phyloP scores from a whole-genome alignment of 1,140 invertebrate genomes.

The Metaphire vulgaris region DNA sequence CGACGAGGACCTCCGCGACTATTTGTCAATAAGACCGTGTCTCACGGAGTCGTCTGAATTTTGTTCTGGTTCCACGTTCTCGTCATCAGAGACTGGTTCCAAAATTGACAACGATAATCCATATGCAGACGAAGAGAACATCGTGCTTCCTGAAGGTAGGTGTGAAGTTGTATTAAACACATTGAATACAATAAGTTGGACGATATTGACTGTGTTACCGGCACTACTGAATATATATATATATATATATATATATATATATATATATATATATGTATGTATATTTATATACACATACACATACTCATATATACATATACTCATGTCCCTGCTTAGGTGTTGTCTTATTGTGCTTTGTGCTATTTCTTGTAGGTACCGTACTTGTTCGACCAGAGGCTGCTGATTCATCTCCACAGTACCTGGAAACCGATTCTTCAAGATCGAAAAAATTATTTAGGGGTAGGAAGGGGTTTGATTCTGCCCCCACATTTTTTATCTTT shows the following conservation, averaged over 20 bases:
- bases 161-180: too few relatives aligned
- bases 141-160: not conserved
- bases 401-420: slow-evolving; percentile 27
- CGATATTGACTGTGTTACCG: too few relatives aligned
- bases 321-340: too few relatives aligned
- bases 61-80: not conserved
- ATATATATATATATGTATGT: too few relatives aligned
- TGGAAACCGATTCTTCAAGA: slow-evolving; percentile 27
- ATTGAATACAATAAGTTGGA: too few relatives aligned
- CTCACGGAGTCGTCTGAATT: not conserved
- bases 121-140: not conserved
- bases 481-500: too few relatives aligned
- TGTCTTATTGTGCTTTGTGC: too few relatives aligned
- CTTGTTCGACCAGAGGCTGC: slow-evolving; percentile 37
- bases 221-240: too few relatives aligned
- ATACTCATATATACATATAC: too few relatives aligned
- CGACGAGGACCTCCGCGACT: not conserved
- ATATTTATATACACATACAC: too few relatives aligned
- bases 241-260: too few relatives aligned
- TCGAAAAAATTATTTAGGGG: slow-evolving; percentile 26
- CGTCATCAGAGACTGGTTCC: not conserved
- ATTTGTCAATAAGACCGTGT: not conserved
- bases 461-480: too few relatives aligned
- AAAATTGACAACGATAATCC: not conserved
- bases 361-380: slow-evolving; percentile 33